phyloP scores from a whole-genome alignment of 2,888 invertebrate genomes.

The Zygothrica quintamaculata region DNA sequence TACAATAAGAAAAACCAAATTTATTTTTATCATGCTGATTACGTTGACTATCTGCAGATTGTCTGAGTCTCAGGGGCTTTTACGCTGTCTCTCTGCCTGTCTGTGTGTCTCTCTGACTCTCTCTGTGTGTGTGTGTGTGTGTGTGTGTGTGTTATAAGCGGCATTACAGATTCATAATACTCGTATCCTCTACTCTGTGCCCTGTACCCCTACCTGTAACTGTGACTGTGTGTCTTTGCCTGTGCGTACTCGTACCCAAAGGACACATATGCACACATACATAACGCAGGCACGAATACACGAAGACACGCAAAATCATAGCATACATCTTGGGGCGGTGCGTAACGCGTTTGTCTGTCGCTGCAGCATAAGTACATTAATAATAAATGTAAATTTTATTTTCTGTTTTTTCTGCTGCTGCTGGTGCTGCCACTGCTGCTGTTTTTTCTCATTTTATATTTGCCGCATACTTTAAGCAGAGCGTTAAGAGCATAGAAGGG shows the following conservation, averaged over 20 bases:
- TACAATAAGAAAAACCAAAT: slow-evolving; percentile 37
- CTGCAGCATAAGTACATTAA: slow-evolving; percentile 67
- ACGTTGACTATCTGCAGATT: slow-evolving; percentile 43
- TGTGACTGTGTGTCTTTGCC: too few species aligned
- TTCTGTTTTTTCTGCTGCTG: slow-evolving; percentile 29
- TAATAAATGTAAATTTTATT: slow-evolving; percentile 76
- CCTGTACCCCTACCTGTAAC: slow-evolving; percentile 11
- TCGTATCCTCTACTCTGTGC: slow-evolving; percentile 6
- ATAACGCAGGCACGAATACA: too few species aligned
- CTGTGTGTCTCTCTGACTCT: neutral
- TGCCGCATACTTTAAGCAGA: neutral
- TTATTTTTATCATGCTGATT: slow-evolving; percentile 48
- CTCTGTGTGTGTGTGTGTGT: slow-evolving; percentile 1
- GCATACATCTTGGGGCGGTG: slow-evolving; percentile 41
- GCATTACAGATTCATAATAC: slow-evolving; percentile 71
- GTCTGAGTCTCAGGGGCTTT: slow-evolving; percentile 29
- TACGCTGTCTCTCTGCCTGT: neutral
- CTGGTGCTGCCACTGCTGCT: too few species aligned
- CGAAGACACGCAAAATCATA: slow-evolving; percentile 61
- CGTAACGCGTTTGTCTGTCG: slow-evolving; percentile 18
- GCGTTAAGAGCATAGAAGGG: neutral
- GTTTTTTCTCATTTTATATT: slow-evolving; percentile 11
- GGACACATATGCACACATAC: slow-evolving; percentile 25
- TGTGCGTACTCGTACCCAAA: slow-evolving; percentile 7
- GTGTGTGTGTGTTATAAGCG: slow-evolving; percentile 35